These are phyloP conservation scores for Parasteatoda lunata DNA, from an alignment of 2,888 invertebrate species.

Conservation along the genomic window DNA sequence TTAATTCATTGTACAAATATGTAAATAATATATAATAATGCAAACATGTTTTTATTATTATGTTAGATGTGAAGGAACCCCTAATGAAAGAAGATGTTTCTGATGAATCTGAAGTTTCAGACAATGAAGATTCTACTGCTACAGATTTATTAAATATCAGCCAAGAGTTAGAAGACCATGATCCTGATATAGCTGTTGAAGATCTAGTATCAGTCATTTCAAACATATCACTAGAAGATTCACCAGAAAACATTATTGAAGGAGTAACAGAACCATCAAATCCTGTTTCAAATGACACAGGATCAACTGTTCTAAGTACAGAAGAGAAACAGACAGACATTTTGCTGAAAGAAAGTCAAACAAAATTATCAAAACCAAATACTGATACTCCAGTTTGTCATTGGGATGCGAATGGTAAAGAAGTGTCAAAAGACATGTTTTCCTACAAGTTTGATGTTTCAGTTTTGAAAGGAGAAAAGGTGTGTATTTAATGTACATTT, in stretches of 20 bases:
- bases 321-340: no score
- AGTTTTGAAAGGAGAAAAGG: slow-evolving; percentile 72
- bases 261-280: no score
- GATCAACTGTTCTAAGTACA: no score
- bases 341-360: slow-evolving; percentile 12
- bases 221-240: slow-evolving; percentile 27
- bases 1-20: no score
- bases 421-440: slow-evolving; percentile 71
- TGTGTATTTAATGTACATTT: slow-evolving; percentile 59
- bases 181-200: slow-evolving; percentile 55
- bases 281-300: no score
- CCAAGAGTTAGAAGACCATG: slow-evolving; percentile 64
- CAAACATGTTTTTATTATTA: no score
- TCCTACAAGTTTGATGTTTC: slow-evolving; percentile 72
- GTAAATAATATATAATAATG: no score
- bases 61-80: background rate
- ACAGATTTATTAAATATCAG: background rate
- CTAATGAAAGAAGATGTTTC: slow-evolving; percentile 12
- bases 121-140: slow-evolving; percentile 43
- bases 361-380: slow-evolving; percentile 3
- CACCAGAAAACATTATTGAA: background rate
- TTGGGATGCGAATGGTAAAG: slow-evolving; percentile 52
- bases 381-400: slow-evolving; percentile 11
- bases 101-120: slow-evolving; percentile 43
- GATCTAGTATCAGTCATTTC: slow-evolving; percentile 54